Evolutionary conservation across 2,888 invertebrate genomes (phyloP), one percentile per base, ranked within the genome.

Genomic region (Glaucopsyche alexis): DNA sequence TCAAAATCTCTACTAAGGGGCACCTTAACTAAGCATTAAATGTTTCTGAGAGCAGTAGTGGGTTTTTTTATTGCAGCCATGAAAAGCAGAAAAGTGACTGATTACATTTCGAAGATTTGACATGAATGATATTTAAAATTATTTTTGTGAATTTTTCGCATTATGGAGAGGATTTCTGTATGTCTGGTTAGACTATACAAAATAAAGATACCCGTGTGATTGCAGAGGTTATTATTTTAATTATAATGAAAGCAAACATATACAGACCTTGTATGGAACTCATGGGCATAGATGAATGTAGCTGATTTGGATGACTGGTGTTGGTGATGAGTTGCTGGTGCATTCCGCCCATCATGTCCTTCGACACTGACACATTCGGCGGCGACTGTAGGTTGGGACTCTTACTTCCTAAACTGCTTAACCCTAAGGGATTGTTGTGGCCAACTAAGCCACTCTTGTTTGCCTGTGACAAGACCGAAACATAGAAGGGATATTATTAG

Each of bases 301-400:
- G 82, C 82, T 93, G 91, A 86, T 89, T 94, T 83, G 95, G 95
- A 91, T 94, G 95, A 83, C 95, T 95, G 88, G 96, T 95, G 93
- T 96, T 96, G 87, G 95, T 94, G 94, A 96, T 95, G 82, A 95
- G 94, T 94, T 95, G 95, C 76, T 95, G 95, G 89, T 95, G 94
- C 85, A 93, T 89, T 74, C 93, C 93, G 84, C 96, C 95, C 89
- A 97, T 96, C 79, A 96, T 95, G 80, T 96, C 96, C 90, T 97
- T 97, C 79, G 96, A 95, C 76, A 96, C 96, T 77, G 96, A 96
- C 80, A 96, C 96, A 83, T 97, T 97, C 70, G 97, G 97, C 74
- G 97, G 97, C 73, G 97, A 97, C 87, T 97, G 97, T 85, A 97
- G 92, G 85, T 95, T 97, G 77, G 97, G 96, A 87, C 96, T 96